Evolutionary conservation across 2,797 vertebrate species (phyloP).

Genomic region (Acestrorhynchus altus): DNA sequence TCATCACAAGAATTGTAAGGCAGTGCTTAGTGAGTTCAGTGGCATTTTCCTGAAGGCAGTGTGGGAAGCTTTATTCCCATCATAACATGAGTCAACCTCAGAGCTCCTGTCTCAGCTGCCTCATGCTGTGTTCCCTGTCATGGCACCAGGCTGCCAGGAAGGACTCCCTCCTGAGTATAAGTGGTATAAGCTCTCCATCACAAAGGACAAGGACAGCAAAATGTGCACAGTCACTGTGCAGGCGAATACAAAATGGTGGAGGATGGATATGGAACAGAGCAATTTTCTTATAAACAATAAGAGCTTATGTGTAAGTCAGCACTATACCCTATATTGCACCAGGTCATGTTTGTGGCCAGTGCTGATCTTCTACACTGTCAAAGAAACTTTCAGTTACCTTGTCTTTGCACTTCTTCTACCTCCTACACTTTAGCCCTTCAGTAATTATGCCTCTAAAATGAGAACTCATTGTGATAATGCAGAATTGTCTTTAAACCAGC

Average conservation of each 20-base stretch:
- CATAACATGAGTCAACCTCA: slow-evolving; percentile 27
- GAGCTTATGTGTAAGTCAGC: neutral
- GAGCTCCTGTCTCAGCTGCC: slow-evolving; percentile 37
- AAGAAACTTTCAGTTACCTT: neutral
- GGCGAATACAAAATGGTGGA: slow-evolving; percentile 19
- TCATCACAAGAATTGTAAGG: slow-evolving; percentile 3
- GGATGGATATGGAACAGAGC: neutral
- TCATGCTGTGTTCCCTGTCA: slow-evolving; percentile 46
- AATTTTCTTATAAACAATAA: slow-evolving; percentile 20
- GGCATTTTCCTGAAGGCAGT: slow-evolving; percentile 38
- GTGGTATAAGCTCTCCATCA: slow-evolving; percentile 40
- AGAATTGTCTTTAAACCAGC: neutral
- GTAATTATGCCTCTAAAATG: slow-evolving; percentile 47
- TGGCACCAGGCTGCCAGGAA: slow-evolving; percentile 40
- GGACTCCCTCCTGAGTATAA: slow-evolving; percentile 45
- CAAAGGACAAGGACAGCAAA: slow-evolving; percentile 34
- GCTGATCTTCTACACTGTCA: neutral
- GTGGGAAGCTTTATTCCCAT: slow-evolving; percentile 32
- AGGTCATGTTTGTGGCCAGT: neutral
- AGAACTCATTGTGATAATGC: slow-evolving; percentile 30
- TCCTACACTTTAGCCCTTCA: slow-evolving; percentile 14
- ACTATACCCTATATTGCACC: too few relatives aligned
- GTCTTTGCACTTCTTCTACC: slow-evolving; percentile 21
- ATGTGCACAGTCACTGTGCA: slow-evolving; percentile 26
- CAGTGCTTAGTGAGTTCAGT: slow-evolving; percentile 25